These are phyloP conservation scores for Cynaeus angustus DNA, from an alignment of 2,888 invertebrate genomes.

Conservation along the genomic window DNA sequence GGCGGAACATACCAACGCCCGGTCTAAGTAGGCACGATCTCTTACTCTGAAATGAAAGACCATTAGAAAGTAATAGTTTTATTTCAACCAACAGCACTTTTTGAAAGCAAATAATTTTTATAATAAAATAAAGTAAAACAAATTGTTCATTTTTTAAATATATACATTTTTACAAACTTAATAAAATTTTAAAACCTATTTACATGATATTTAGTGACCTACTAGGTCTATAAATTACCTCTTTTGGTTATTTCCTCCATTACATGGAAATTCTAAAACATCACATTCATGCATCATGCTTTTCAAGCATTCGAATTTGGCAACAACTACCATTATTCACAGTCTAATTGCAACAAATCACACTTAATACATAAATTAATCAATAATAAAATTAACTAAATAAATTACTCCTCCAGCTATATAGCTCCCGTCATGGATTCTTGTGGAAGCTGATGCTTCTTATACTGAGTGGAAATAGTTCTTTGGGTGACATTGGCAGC, in stretches of 20 bases:
- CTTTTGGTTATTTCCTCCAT: constrained; percentile 26
- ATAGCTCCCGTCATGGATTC: constrained; percentile 65
- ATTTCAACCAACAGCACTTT: constrained; percentile 21
- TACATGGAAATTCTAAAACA: constrained; percentile 25
- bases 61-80: constrained; percentile 18
- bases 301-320: constrained; percentile 31
- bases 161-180: constrained; percentile 44
- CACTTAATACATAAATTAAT: constrained; percentile 13
- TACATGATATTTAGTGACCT: constrained; percentile 38
- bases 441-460: constrained; percentile 70
- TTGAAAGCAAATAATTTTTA: constrained; percentile 5
- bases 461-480: constrained; percentile 66
- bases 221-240: constrained; percentile 34
- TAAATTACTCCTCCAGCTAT: constrained; percentile 49
- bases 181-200: constrained; percentile 38
- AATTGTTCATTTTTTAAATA: constrained; percentile 17
- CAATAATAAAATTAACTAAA: constrained; percentile 25
- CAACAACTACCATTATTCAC: constrained; percentile 30
- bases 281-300: constrained; percentile 32
- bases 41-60: constrained; percentile 2
- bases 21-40: too few relatives aligned
- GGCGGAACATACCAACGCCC: too few relatives aligned
- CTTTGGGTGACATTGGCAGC: constrained; percentile 70
- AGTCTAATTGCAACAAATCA: constrained; percentile 36
- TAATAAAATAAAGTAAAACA: constrained; percentile 32